These are phyloP conservation scores for Phrynocephalus forsythii DNA, from an alignment of 2,797 vertebrate species.

Conservation along the genomic window DNA sequence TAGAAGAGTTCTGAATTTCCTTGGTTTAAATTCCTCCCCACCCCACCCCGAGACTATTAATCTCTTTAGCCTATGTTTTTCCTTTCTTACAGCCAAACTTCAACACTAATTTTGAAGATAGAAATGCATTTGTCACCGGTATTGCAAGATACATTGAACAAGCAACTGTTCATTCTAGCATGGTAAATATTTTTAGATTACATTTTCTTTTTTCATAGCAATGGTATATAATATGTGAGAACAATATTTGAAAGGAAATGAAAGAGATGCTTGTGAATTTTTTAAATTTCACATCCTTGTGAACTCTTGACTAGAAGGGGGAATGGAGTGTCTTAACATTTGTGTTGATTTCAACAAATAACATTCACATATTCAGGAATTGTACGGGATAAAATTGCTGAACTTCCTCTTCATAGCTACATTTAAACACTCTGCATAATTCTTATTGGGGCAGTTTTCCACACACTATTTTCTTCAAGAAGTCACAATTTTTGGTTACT, in stretches of 20 bases:
- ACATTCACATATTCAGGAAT: too few species aligned
- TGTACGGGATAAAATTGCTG: not conserved
- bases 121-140: constrained; percentile 98
- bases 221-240: not conserved
- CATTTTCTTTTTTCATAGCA: not conserved
- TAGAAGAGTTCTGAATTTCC: not conserved
- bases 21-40: not conserved
- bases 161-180: constrained; percentile 96
- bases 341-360: not conserved
- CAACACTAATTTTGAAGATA: constrained; percentile 99
- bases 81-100: constrained; percentile 90
- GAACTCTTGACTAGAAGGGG: too few species aligned
- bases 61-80: not conserved
- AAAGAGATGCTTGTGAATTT: not conserved
- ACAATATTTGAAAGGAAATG: not conserved
- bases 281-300: not conserved
- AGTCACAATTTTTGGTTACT: too few species aligned
- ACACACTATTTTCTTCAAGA: too few species aligned
- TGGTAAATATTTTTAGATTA: constrained; percentile 80
- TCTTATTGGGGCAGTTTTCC: too few species aligned
- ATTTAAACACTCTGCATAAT: not conserved
- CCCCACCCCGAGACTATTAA: not conserved
- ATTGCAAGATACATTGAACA: constrained; percentile 99
- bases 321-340: not conserved
- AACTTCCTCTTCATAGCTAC: not conserved